Evolutionary conservation across 2,113 vertebrate genomes (phyloP), one percentile per base, ranked within the genome.

Genomic region (Vimba vimba): DNA sequence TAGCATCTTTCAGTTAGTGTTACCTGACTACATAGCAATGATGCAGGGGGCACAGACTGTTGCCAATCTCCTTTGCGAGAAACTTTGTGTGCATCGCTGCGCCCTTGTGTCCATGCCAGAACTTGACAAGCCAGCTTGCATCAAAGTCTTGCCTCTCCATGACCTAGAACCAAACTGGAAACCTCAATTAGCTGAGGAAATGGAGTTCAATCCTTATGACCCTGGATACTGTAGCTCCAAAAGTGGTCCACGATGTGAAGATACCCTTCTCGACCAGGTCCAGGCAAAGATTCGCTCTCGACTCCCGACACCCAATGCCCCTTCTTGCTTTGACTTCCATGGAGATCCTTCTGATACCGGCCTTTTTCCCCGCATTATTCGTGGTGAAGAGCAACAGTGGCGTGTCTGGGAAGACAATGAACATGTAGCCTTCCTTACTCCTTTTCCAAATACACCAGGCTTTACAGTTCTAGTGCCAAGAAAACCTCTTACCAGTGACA

Each of bases 181-280:
- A 50, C 90, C 93, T 23, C 87, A 91, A 85, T 90, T 94, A 66
- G 86, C 92, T 5, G 47, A 2, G 71, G 91, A 95, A 79, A 89
- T 93, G 45, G 95, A 95, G 81, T 95, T 94, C 75, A 84, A 93
- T n/a, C 5, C 77, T 19, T 86, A 89, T n/a, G 85, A 94, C 79
- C 92, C 92, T 55, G 93, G 95, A n/a, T 95, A 92, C 87, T 95
- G 94, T 88, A 93, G 89, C 84, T 95, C 95, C 62, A 95, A 94
- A 89, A 91, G 68, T 88, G 94, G 94, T 8, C 94, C 94, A 30
- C 66, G 88, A 6, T 95, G 93, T 91, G 86, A 93, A 23, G 89
- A 94, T 36, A 85, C 88, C 19, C 78, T 90, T 27, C 88, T 96
- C 64, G 55, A 90, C 59, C 36, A 90, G 13, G 74, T 95, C 69